Evolutionary conservation across 2,113 vertebrate genomes (phyloP), one percentile per base, ranked within the genome.

Genomic region (Chamaea fasciata): DNA sequence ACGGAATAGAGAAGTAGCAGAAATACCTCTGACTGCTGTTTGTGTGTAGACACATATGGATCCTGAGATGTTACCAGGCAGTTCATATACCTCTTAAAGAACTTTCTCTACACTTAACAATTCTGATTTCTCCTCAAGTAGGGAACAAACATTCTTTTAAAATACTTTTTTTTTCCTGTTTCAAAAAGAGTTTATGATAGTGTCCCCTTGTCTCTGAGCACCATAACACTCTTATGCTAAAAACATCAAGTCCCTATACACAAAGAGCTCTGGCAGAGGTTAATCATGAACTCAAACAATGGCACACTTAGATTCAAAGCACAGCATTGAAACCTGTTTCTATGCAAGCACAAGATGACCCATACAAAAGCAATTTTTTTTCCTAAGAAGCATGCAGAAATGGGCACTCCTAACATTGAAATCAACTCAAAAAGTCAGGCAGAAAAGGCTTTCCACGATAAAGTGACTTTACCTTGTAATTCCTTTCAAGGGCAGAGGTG

Each of bases 241-340:
- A 96, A 93, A 39, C 68, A 78, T 44, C 11, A 88, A 87, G 67
- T 73, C 11, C 31, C 67, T 50, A 42, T 20, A 37, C 31, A 90
- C 44, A 90, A 71, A 92, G 60, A 80, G 33, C 47, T 86, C 56
- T 33, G 46, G 21, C 44, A 90, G 57, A 93, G 80, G 56, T 94
- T 90, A 94, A 88, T 12, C 50, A 31, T 88, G 88, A 90, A 89
- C 68, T 94, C 76, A 87, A 83, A 88, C 64, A 88, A 83, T 15
- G 44, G 30, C 75, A 88, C 42, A 46, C 81, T 87, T 39, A 8
- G 42, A 95, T 59, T 91, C 79, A 71, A 96, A 95, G 55, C 64
- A 77, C 27, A 37, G 56, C 26, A 92, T 3, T 86, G 83, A 93
- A 93, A 81, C n/a, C 23, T 65, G 26, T 78, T 90, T 78, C 76